These are phyloP conservation scores for Psophia crepitans DNA, from an alignment of 2,113 vertebrate genomes.

Conservation along the genomic window DNA sequence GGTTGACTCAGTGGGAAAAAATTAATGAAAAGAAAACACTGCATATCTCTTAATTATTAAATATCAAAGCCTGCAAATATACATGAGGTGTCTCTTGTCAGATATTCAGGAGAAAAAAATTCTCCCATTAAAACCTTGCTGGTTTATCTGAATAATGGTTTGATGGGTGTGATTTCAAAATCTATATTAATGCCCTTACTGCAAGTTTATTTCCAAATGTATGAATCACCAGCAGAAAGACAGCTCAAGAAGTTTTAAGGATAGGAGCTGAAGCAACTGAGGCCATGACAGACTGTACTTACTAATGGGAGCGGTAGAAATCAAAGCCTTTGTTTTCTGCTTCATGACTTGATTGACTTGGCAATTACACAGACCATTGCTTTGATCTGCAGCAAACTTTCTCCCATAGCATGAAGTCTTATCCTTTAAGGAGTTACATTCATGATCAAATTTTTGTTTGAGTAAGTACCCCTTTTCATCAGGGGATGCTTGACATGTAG, in stretches of 20 bases:
- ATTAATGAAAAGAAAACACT: constrained; percentile 7
- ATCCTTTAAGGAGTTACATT: constrained; percentile 11
- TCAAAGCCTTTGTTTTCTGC: constrained; percentile 25
- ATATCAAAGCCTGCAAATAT: neutral
- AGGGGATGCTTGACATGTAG: neutral
- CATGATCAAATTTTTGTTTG: constrained; percentile 18
- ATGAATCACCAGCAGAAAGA: neutral
- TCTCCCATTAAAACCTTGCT: neutral
- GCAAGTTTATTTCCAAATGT: neutral
- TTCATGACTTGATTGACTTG: constrained; percentile 53
- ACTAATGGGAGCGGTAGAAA: neutral
- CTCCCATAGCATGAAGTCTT: neutral
- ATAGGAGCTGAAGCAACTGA: neutral
- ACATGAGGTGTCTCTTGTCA: neutral
- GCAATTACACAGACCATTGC: constrained; percentile 1
- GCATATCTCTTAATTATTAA: neutral
- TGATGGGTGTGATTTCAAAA: neutral
- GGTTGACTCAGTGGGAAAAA: neutral
- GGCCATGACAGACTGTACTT: neutral
- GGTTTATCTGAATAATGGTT: neutral
- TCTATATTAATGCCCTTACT: neutral
- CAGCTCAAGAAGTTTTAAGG: neutral
- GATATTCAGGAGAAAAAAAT: neutral
- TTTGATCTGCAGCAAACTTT: neutral
- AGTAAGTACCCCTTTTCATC: neutral